Percentiles rank a stretch among this genome's conserved stretches.
Evolutionary conservation across 2,888 invertebrate genomes (phyloP).

Genomic region (Xanthia icteritia): DNA sequence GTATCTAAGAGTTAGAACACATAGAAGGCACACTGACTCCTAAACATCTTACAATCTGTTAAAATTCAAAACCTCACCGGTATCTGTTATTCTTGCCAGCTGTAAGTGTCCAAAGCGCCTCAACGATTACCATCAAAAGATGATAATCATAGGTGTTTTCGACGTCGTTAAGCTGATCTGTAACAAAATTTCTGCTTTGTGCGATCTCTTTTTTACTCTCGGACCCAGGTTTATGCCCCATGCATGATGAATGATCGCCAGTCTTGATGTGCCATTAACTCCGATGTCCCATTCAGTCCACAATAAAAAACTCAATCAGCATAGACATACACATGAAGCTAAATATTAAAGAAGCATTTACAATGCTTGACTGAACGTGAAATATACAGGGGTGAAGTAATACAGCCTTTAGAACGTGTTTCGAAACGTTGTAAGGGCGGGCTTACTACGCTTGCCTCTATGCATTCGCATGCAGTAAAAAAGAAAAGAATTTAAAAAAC

Average conservation of each 20-base stretch:
- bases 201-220: conserved; percentile 84
- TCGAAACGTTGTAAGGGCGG: conserved; percentile 75
- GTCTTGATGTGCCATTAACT: conserved; percentile 69
- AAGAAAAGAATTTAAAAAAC: conserved; percentile 44
- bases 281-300: conserved; percentile 73
- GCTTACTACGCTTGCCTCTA: conserved; percentile 71
- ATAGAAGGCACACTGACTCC: conserved; percentile 82
- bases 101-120: conserved; percentile 88
- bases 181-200: conserved; percentile 89
- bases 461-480: conserved; percentile 76
- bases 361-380: conserved; percentile 66
- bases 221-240: conserved; percentile 80
- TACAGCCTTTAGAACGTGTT: conserved; percentile 75
- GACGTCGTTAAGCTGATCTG: conserved; percentile 90
- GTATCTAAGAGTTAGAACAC: conserved; percentile 72
- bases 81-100: conserved; percentile 85
- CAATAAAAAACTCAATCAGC: conserved; percentile 71
- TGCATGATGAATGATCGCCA: conserved; percentile 82
- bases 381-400: conserved; percentile 65
- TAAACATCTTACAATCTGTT: conserved; percentile 76
- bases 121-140: conserved; percentile 90
- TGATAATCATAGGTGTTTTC: conserved; percentile 91
- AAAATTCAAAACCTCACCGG: conserved; percentile 88
- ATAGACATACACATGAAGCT: conserved; percentile 83
- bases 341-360: conserved; percentile 71